Conservation (phyloP, 1,140 invertebrate genomes). For the Lordiphosa clarofinis region DNA sequence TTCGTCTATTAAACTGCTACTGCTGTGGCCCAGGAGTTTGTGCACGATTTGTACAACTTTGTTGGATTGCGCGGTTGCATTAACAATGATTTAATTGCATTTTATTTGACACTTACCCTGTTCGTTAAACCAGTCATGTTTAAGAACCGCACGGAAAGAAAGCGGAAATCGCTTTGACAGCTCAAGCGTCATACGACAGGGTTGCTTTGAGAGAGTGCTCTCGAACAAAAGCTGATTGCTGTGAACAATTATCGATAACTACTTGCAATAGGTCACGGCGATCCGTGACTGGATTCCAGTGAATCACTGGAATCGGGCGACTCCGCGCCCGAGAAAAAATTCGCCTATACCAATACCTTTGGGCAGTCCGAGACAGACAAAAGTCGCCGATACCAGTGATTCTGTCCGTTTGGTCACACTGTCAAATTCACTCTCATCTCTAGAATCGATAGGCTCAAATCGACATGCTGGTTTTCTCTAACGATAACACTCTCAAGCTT, state of each 20-base stretch:
- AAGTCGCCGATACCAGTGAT: too few relatives aligned
- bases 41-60: constrained; percentile 34
- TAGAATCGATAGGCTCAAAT: too few relatives aligned
- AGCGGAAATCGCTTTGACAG: constrained; percentile 68
- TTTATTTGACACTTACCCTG: constrained; percentile 80
- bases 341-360: too few relatives aligned
- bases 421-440: too few relatives aligned
- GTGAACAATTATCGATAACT: not conserved
- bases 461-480: too few relatives aligned
- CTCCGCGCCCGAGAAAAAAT: too few relatives aligned
- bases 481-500: not conserved
- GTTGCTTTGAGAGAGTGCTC: constrained; percentile 35
- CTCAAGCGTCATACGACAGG: constrained; percentile 44
- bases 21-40: not conserved
- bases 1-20: constrained; percentile 5
- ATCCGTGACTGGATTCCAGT: too few relatives aligned
- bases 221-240: not conserved
- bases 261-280: too few relatives aligned
- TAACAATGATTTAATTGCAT: constrained; percentile 29
- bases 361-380: too few relatives aligned
- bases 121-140: constrained; percentile 85
- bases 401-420: too few relatives aligned
- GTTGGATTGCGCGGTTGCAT: constrained; percentile 5
- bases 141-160: constrained; percentile 84
- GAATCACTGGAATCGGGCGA: too few relatives aligned